Evolutionary conservation across 2,888 invertebrate genomes (phyloP), one percentile per base, ranked within the genome.

Genomic region (Bimastos eiseni): DNA sequence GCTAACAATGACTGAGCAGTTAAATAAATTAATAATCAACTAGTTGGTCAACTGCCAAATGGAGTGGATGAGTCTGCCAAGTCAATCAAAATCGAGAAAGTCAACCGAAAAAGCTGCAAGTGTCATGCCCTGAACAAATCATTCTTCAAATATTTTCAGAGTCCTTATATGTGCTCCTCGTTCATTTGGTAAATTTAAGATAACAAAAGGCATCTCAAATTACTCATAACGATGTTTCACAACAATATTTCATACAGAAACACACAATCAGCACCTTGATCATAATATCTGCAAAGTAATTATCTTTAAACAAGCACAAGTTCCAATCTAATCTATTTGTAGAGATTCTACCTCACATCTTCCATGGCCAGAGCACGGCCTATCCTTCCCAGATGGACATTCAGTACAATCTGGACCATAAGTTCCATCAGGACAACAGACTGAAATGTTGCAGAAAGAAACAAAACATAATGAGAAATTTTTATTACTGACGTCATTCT

Each of bases 391-490:
- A 1, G 98, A 98, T 0, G 96, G 96, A 94, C 99, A 99, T 0
- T 97, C 96, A 24, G 95, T 95, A 94, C 99, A 99, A 17, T 97
- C 96, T 55, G 96, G 96, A 0, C 99, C 99, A 95, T 96, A 99
- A 93, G 97, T 97, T 92, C 97, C 96, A 90, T 96, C 96, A 0
- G 98, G 97, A 94, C 99, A 99, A 94, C 99, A 99, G 0, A 96
- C 96, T 95, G 93, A 90, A 90, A 49, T 21, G 19, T 70, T 30
- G n/a, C 70, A 30, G 70, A 70, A 30, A 70, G 70, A 30, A 30
- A 70, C 30, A 5, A 70, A 30, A 30, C 13, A 17, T 24, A 24
- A 3, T 4, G 24, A 24, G 24, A 70, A 15, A 70, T 8, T n/a
- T 8, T 70, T n/a, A 70, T 1, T 70, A n/a, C 70, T n/a, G 30